Evolutionary conservation across 2,888 invertebrate genomes (phyloP).

Genomic region (Diloba caeruleocephala): DNA sequence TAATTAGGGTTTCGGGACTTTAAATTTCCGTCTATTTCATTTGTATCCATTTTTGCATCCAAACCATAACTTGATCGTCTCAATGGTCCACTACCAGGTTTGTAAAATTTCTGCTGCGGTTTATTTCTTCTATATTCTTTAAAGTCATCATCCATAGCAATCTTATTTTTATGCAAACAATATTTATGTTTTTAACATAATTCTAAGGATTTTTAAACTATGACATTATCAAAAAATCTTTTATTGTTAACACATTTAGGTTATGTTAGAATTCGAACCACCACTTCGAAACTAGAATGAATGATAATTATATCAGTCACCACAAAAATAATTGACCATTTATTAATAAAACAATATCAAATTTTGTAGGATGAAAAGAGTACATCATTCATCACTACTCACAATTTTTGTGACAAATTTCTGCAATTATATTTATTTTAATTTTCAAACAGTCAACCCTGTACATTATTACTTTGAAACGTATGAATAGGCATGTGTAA

Average conservation of each 20-base stretch:
- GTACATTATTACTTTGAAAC: constrained; percentile 1
- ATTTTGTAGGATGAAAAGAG: constrained; percentile 46
- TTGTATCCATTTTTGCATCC: constrained; percentile 88
- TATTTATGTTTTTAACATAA: constrained; percentile 67
- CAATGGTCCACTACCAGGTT: constrained; percentile 93
- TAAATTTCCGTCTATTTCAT: constrained; percentile 71
- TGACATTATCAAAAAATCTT: constrained; percentile 46
- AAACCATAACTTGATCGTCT: constrained; percentile 90
- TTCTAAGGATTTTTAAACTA: constrained; percentile 31
- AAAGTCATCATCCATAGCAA: constrained; percentile 88
- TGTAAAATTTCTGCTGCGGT: constrained; percentile 92
- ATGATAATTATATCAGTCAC: constrained; percentile 31
- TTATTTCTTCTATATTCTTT: constrained; percentile 90
- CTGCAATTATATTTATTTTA: constrained; percentile 49
- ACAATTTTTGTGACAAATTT: constrained; percentile 46
- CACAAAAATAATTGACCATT: constrained; percentile 47
- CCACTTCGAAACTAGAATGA: constrained; percentile 55
- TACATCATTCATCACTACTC: constrained; percentile 38
- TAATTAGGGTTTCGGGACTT: constrained; percentile 72
- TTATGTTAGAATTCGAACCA: constrained; percentile 73
- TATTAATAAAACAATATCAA: constrained; percentile 29
- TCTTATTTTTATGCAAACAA: constrained; percentile 66
- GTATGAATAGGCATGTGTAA: too few relatives aligned
- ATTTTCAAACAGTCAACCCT: constrained; percentile 54
- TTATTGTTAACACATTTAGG: constrained; percentile 67